Conservation (phyloP, 2,888 invertebrate species). For the Taphrorychus bicolor region DNA sequence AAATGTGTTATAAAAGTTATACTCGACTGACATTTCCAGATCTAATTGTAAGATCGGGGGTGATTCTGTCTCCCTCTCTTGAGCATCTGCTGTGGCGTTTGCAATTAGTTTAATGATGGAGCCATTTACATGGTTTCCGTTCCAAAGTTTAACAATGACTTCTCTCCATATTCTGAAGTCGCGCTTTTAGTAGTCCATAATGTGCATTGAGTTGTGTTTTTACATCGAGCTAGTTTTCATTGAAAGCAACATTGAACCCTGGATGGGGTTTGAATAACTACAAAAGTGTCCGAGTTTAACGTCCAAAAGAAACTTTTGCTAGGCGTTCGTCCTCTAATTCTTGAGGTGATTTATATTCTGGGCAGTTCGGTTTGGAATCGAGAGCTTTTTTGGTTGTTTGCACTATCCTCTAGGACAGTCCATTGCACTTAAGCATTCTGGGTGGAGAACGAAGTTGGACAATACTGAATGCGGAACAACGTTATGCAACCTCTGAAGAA, state of each 20-base stretch:
- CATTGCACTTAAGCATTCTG: background rate
- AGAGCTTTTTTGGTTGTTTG: conserved; percentile 7
- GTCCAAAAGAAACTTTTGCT: background rate
- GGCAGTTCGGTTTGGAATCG: background rate
- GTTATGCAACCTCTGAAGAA: conserved; percentile 2
- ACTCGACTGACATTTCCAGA: background rate
- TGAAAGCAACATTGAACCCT: background rate
- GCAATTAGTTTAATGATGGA: background rate
- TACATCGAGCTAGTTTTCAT: background rate
- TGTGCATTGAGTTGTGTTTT: background rate
- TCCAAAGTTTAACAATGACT: background rate
- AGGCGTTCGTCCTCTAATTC: background rate
- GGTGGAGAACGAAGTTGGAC: background rate
- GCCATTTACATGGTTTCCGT: background rate
- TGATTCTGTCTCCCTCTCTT: background rate
- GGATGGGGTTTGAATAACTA: background rate
- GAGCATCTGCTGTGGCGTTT: background rate
- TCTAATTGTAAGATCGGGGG: background rate
- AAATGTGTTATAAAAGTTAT: no score
- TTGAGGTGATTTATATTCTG: background rate
- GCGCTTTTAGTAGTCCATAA: background rate
- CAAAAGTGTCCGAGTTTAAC: background rate
- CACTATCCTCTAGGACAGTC: background rate
- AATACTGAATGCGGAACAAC: background rate
- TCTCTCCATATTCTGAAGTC: background rate